Conservation (phyloP, 2,797 vertebrate genomes). For the Liparis tanakae region DNA sequence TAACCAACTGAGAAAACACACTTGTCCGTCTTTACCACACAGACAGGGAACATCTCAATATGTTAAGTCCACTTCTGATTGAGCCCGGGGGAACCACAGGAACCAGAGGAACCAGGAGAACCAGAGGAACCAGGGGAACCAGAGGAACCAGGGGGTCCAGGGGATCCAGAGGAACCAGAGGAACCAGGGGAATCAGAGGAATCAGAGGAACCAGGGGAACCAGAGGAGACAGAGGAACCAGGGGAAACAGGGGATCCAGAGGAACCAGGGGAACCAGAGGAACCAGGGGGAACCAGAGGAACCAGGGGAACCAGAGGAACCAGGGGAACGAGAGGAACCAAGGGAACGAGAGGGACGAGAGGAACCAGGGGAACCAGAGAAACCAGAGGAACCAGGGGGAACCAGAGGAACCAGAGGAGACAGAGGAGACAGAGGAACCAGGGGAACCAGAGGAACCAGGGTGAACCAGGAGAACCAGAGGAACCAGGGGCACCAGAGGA, state of each 20-base stretch:
- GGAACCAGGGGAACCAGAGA: slow-evolving; percentile 38
- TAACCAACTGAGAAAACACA: too few relatives aligned
- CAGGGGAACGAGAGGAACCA: slow-evolving; percentile 41
- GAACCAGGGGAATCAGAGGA: background rate
- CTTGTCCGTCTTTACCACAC: too few relatives aligned
- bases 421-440: slow-evolving; percentile 11
- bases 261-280: slow-evolving; percentile 9
- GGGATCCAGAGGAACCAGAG: slow-evolving; percentile 35
- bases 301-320: slow-evolving; percentile 11
- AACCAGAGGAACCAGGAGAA: slow-evolving; percentile 37
- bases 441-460: slow-evolving; percentile 46
- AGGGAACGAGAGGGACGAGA: slow-evolving; percentile 34
- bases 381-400: slow-evolving; percentile 50
- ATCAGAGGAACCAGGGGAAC: slow-evolving; percentile 37
- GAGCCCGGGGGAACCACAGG: slow-evolving; percentile 58
- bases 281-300: slow-evolving; percentile 53
- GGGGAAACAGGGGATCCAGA: slow-evolving; percentile 37
- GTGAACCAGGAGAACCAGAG: slow-evolving; percentile 44
- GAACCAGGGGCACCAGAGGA: background rate
- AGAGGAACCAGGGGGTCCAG: too few relatives aligned
- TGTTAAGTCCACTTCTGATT: slow-evolving; percentile 69
- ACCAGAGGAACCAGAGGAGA: background rate
- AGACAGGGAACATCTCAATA: slow-evolving; percentile 30
- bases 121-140: slow-evolving; percentile 46
- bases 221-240: background rate